Percentiles rank a stretch among this genome's conserved stretches.
Conservation (phyloP, 2,113 vertebrate genomes). For the Tringa solitaria region DNA sequence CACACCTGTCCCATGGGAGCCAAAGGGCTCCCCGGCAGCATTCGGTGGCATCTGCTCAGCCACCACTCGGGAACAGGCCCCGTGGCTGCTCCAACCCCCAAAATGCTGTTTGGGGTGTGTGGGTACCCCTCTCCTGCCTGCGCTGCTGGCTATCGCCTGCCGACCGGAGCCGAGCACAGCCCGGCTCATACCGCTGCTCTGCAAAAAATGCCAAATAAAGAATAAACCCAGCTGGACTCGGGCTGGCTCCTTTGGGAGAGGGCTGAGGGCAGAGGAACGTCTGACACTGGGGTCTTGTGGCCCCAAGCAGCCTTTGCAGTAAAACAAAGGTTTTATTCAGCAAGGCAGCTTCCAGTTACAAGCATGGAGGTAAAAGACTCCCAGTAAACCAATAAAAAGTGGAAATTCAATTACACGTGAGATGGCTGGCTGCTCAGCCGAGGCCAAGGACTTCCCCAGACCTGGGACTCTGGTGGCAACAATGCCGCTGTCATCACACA, state of each 20-base stretch:
- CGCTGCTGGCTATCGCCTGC: fast-evolving
- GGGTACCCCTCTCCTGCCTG: not conserved
- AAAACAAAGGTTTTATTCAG: not conserved
- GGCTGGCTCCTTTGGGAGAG: not conserved
- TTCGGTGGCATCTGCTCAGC: not conserved
- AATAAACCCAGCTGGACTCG: not conserved
- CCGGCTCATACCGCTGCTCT: not conserved
- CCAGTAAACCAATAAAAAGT: not conserved
- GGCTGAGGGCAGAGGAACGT: not conserved
- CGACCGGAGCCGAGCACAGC: not conserved
- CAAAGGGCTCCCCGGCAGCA: not conserved
- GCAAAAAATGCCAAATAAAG: not conserved
- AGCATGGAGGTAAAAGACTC: not conserved
- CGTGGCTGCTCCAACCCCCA: not conserved
- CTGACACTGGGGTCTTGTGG: fast-evolving
- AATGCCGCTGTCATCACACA: not conserved
- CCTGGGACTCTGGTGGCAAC: not conserved
- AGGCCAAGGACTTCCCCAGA: not conserved
- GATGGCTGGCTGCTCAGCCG: not conserved
- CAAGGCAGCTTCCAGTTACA: not conserved
- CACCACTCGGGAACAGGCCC: fast-evolving
- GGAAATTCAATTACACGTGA: not conserved
- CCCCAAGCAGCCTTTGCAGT: not conserved
- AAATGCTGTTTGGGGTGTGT: not conserved
- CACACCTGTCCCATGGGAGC: not conserved